Evolutionary conservation across 2,797 vertebrate species (phyloP).

Genomic region (Peromyscus aztecus): DNA sequence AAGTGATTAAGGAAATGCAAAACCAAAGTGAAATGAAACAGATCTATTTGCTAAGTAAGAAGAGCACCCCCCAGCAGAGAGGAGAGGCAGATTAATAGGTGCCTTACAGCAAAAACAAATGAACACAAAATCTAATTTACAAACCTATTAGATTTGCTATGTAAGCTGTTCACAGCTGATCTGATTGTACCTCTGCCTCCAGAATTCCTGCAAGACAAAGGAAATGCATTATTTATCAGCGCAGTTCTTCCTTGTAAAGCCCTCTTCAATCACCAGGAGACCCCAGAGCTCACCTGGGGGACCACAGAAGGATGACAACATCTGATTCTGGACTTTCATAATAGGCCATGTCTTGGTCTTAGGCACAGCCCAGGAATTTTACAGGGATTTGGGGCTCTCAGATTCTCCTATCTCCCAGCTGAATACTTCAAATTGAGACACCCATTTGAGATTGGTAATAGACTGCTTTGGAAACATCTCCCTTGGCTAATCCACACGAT

Average conservation of each 20-base stretch:
- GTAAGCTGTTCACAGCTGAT: slow-evolving; percentile 91
- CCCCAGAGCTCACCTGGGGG: slow-evolving; percentile 67
- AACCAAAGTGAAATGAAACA: slow-evolving; percentile 87
- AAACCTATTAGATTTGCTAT: slow-evolving; percentile 95
- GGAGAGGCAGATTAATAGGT: slow-evolving; percentile 90
- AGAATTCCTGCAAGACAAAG: slow-evolving; percentile 93
- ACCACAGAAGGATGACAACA: neutral
- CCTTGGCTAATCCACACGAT: neutral
- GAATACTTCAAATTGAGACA: neutral
- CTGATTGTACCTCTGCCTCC: slow-evolving; percentile 93
- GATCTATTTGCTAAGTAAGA: slow-evolving; percentile 88
- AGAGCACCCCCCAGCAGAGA: slow-evolving; percentile 86
- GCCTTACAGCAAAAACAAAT: slow-evolving; percentile 91
- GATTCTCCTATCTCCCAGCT: neutral
- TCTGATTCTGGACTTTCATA: neutral
- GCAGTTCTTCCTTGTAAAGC: slow-evolving; percentile 84
- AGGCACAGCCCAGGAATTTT: neutral
- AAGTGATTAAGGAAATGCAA: slow-evolving; percentile 87
- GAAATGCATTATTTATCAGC: slow-evolving; percentile 92
- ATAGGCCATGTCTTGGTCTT: neutral
- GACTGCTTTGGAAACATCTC: neutral
- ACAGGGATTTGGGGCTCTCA: neutral
- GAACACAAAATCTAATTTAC: slow-evolving; percentile 92
- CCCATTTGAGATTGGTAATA: neutral
- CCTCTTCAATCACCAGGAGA: slow-evolving; percentile 85